Evolutionary conservation across 2,113 vertebrate species (phyloP).

Genomic region (Oncorhynchus clarkii): DNA sequence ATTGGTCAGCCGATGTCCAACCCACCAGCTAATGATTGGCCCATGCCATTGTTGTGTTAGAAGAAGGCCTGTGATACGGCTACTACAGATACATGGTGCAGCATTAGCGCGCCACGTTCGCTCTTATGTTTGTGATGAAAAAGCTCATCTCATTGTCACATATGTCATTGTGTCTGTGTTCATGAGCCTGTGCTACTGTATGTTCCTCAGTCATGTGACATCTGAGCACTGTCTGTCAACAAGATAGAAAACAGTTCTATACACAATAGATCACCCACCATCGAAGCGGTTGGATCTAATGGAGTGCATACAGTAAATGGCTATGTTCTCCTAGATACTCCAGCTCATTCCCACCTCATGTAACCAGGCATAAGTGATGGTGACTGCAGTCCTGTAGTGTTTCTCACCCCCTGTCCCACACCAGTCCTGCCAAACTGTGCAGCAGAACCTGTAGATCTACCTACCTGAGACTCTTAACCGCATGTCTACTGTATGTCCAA

Average conservation of each 20-base stretch:
- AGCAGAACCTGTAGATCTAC: conserved; percentile 37
- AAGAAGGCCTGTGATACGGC: background rate
- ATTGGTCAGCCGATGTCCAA: background rate
- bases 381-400: conserved; percentile 48
- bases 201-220: conserved; percentile 54
- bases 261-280: background rate
- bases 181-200: conserved; percentile 65
- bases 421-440: conserved; percentile 25
- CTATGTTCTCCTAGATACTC: conserved; percentile 51
- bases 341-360: conserved; percentile 64
- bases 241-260: background rate
- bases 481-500: conserved; percentile 54
- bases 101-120: conserved; percentile 16
- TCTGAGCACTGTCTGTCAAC: conserved; percentile 39
- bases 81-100: conserved; percentile 9
- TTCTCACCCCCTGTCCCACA: background rate
- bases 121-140: conserved; percentile 37
- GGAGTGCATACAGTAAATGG: conserved; percentile 60
- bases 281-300: conserved; percentile 29
- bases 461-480: conserved; percentile 21
- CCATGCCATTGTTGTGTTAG: background rate
- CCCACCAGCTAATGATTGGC: conserved; percentile 9
- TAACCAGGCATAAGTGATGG: conserved; percentile 77
- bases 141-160: conserved; percentile 45
- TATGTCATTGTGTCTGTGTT: conserved; percentile 12